Evolutionary conservation across 64 coral and sea anemone genomes (phyloP).

Genomic region (Stichodactyla helianthus): DNA sequence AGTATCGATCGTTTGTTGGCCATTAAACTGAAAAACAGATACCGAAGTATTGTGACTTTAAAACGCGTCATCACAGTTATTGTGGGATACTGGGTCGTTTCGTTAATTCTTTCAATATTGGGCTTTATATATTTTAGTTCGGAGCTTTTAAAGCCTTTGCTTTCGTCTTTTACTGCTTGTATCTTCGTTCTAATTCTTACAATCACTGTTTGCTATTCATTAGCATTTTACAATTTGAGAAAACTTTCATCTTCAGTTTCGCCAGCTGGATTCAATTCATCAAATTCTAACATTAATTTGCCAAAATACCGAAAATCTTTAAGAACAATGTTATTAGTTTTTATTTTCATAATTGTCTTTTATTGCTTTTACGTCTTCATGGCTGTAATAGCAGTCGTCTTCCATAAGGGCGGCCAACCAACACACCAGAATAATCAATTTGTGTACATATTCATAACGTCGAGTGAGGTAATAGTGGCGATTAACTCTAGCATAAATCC

Average conservation of each 20-base stretch:
- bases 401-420: no score
- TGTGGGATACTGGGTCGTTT: neutral
- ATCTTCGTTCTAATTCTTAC: neutral
- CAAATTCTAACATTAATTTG: neutral
- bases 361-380: neutral
- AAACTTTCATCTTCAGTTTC: neutral
- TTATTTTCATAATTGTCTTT: neutral
- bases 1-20: neutral
- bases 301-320: neutral
- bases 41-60: neutral
- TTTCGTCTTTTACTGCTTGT: neutral
- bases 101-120: neutral
- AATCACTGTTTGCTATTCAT: neutral
- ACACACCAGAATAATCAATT: no score
- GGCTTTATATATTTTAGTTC: neutral
- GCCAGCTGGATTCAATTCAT: neutral
- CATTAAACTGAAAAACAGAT: neutral
- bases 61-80: neutral
- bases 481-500: no score
- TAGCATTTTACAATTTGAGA: neutral
- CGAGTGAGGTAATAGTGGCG: no score
- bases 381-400: neutral
- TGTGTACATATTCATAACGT: no score
- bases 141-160: neutral
- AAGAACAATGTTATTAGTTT: neutral